Evolutionary conservation across 1,140 invertebrate genomes (phyloP).

Genomic region (Samia ricini): DNA sequence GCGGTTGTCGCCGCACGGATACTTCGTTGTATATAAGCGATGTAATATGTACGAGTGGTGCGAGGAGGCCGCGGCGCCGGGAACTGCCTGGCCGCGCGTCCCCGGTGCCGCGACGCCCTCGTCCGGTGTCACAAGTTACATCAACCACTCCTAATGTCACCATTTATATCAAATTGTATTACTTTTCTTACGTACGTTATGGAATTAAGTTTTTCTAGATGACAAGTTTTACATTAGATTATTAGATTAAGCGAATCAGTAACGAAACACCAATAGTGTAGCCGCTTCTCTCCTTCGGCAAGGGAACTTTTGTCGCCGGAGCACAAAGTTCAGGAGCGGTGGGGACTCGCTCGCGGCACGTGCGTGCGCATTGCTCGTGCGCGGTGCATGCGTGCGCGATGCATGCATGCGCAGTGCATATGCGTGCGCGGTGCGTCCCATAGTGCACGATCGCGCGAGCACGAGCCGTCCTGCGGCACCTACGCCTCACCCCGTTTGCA

Average conservation of each 20-base stretch:
- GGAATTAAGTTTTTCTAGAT: conserved; percentile 70
- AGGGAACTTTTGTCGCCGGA: conserved; percentile 68
- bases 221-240: conserved; percentile 76
- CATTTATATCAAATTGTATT: conserved; percentile 75
- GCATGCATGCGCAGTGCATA: no score
- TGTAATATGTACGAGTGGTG: conserved; percentile 46
- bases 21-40: conserved; percentile 72
- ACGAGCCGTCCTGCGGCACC: conserved; percentile 17
- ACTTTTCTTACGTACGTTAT: conserved; percentile 67
- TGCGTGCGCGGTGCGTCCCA: conserved; percentile 11
- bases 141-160: conserved; percentile 67
- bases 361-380: no score
- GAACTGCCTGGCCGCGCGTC: conserved; percentile 8
- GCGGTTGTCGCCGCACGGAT: conserved; percentile 45
- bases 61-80: conserved; percentile 26
- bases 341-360: conserved; percentile 19
- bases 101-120: conserved; percentile 25
- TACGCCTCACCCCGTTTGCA: conserved; percentile 44
- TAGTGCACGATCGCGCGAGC: no score
- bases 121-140: conserved; percentile 53
- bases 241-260: conserved; percentile 74
- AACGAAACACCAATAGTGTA: conserved; percentile 78
- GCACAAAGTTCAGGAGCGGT: conserved; percentile 43
- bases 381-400: no score
- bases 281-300: conserved; percentile 75